Evolutionary conservation across 2,888 invertebrate species (phyloP).

Genomic region (Drosophila putrida): DNA sequence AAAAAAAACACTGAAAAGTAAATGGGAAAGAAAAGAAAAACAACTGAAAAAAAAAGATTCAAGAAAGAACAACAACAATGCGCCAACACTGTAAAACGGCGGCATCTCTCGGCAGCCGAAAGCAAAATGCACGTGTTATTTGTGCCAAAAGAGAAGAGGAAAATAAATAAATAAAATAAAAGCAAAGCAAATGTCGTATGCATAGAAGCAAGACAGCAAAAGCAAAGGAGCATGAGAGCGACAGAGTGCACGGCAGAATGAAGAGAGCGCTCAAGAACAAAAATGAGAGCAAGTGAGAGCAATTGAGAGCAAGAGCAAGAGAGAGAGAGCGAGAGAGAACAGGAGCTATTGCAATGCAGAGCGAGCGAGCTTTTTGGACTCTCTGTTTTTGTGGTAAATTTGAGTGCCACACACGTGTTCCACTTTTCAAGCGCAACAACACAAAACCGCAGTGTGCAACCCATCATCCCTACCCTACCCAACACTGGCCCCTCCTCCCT

Average conservation of each 20-base stretch:
- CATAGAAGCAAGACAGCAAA: not conserved
- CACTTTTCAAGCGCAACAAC: slow-evolving; percentile 63
- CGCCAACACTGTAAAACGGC: slow-evolving; percentile 22
- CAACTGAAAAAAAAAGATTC: slow-evolving; percentile 10
- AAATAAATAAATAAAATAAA: slow-evolving; percentile 51
- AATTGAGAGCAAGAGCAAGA: slow-evolving; percentile 5
- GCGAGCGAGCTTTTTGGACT: slow-evolving; percentile 53
- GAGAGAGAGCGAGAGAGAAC: slow-evolving; percentile 19
- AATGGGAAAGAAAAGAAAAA: not conserved
- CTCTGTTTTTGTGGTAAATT: slow-evolving; percentile 80
- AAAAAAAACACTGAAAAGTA: not conserved
- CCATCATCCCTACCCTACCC: slow-evolving; percentile 10
- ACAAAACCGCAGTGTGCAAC: slow-evolving; percentile 45
- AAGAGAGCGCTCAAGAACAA: not conserved
- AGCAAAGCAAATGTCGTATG: slow-evolving; percentile 21
- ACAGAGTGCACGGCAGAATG: slow-evolving; percentile 1
- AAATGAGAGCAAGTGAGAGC: slow-evolving; percentile 2
- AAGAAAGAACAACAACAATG: slow-evolving; percentile 12
- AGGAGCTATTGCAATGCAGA: slow-evolving; percentile 46
- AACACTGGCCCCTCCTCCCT: not conserved
- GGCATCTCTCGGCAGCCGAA: slow-evolving; percentile 39
- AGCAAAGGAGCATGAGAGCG: slow-evolving; percentile 3
- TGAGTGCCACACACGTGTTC: slow-evolving; percentile 70
- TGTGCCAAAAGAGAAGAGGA: slow-evolving; percentile 45
- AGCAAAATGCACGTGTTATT: slow-evolving; percentile 72